Evolutionary conservation across 2,888 invertebrate genomes (phyloP).

Genomic region (Agonopterix alstromeriana): DNA sequence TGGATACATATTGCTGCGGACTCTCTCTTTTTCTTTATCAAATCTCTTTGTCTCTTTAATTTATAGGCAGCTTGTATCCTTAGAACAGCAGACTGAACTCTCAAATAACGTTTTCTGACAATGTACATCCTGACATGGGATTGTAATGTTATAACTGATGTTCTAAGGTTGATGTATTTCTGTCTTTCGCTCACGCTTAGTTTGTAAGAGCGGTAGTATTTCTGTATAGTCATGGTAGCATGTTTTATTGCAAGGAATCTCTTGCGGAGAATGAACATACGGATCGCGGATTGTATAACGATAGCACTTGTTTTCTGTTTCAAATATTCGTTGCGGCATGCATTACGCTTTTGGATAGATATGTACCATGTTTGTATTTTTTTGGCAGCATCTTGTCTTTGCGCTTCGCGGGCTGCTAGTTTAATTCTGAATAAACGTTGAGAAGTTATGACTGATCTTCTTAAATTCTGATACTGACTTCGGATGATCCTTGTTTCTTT

Average conservation of each 20-base stretch:
- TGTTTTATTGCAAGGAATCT: slow-evolving; percentile 26
- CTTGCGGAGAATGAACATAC: slow-evolving; percentile 41
- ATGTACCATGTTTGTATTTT: slow-evolving; percentile 60
- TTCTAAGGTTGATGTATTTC: slow-evolving; percentile 18
- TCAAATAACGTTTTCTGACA: slow-evolving; percentile 38
- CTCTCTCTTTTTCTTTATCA: slow-evolving; percentile 26
- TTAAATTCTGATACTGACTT: slow-evolving; percentile 33
- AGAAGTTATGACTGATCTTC: slow-evolving; percentile 31
- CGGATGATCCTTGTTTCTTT: slow-evolving; percentile 28
- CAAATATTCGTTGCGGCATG: slow-evolving; percentile 34
- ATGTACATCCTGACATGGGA: slow-evolving; percentile 35
- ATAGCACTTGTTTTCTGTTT: slow-evolving; percentile 34
- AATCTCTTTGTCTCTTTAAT: slow-evolving; percentile 27
- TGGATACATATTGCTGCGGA: slow-evolving; percentile 47
- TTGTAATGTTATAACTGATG: slow-evolving; percentile 28
- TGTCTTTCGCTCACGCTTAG: slow-evolving; percentile 20
- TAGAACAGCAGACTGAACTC: slow-evolving; percentile 30
- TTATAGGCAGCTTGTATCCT: slow-evolving; percentile 57
- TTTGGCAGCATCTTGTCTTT: slow-evolving; percentile 29
- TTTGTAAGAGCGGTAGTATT: slow-evolving; percentile 45
- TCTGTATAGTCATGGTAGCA: slow-evolving; percentile 49
- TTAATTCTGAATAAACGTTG: slow-evolving; percentile 52
- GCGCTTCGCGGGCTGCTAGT: slow-evolving; percentile 22
- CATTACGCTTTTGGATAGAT: slow-evolving; percentile 31
- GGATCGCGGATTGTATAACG: slow-evolving; percentile 47